phyloP scores from a whole-genome alignment of 2,888 invertebrate species.

The Trichopria drosophilae region DNA sequence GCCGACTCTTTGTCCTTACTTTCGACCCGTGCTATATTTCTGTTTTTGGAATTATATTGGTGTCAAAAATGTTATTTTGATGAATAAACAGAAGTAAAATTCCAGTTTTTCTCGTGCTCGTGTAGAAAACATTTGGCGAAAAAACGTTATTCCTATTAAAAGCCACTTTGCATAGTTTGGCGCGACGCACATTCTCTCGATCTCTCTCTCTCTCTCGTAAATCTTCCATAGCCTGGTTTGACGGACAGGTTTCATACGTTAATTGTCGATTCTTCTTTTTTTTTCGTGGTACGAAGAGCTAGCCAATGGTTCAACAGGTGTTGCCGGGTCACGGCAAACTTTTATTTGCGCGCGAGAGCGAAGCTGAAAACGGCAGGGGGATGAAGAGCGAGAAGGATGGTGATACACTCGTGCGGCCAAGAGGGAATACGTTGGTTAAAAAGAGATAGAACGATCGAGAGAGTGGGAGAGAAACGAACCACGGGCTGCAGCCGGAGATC shows the following conservation, averaged over 20 bases:
- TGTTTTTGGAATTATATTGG: too few species aligned
- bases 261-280: slow-evolving; percentile 47
- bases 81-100: too few species aligned
- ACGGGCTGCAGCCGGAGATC: slow-evolving; percentile 37
- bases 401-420: slow-evolving; percentile 24
- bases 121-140: too few species aligned
- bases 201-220: slow-evolving; percentile 41
- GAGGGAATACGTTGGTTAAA: slow-evolving; percentile 35
- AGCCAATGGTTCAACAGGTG: slow-evolving; percentile 57
- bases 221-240: slow-evolving; percentile 46
- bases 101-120: too few species aligned
- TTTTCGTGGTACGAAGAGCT: slow-evolving; percentile 35
- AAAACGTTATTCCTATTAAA: too few species aligned
- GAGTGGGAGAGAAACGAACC: slow-evolving; percentile 29
- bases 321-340: slow-evolving; percentile 55
- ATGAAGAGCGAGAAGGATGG: slow-evolving; percentile 35
- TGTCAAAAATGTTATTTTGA: too few species aligned
- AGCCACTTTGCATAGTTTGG: too few species aligned
- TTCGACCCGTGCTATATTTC: too few species aligned
- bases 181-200: too few species aligned
- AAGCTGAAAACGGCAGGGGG: too few species aligned
- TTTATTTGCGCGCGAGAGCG: slow-evolving; percentile 56
- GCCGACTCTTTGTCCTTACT: too few species aligned
- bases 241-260: slow-evolving; percentile 55
- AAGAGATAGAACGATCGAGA: slow-evolving; percentile 31